These are phyloP conservation scores for Notothenia coriiceps DNA, from an alignment of 2,113 vertebrate genomes.

Conservation along the genomic window DNA sequence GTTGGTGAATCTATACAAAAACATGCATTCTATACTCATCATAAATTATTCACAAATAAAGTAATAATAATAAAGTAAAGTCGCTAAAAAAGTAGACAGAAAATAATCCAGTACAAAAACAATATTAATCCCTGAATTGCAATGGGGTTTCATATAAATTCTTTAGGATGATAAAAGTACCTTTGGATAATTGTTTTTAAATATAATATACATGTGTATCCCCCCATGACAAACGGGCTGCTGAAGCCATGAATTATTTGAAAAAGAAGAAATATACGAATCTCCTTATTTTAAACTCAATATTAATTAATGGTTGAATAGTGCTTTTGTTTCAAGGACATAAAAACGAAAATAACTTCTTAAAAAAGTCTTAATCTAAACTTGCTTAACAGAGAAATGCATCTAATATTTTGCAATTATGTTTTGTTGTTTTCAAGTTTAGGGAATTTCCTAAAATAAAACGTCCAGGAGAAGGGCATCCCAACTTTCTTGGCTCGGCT, in stretches of 20 bases:
- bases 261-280: too few species aligned
- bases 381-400: background rate
- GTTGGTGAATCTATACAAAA: background rate
- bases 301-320: background rate
- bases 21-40: background rate
- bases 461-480: conserved; percentile 33
- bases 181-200: too few species aligned
- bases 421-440: too few species aligned
- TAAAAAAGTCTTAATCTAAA: background rate
- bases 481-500: conserved; percentile 33
- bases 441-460: background rate
- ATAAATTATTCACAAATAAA: too few species aligned
- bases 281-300: background rate
- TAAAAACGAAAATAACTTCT: background rate
- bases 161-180: background rate
- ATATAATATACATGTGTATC: too few species aligned
- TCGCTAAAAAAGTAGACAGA: too few species aligned
- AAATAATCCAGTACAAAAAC: background rate
- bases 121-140: background rate
- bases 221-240: too few species aligned
- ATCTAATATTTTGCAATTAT: too few species aligned
- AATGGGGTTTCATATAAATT: background rate
- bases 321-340: background rate
- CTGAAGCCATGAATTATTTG: background rate
- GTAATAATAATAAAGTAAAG: too few species aligned